Conservation (phyloP, 1,140 invertebrate genomes). For the Berghia stephanieae region DNA sequence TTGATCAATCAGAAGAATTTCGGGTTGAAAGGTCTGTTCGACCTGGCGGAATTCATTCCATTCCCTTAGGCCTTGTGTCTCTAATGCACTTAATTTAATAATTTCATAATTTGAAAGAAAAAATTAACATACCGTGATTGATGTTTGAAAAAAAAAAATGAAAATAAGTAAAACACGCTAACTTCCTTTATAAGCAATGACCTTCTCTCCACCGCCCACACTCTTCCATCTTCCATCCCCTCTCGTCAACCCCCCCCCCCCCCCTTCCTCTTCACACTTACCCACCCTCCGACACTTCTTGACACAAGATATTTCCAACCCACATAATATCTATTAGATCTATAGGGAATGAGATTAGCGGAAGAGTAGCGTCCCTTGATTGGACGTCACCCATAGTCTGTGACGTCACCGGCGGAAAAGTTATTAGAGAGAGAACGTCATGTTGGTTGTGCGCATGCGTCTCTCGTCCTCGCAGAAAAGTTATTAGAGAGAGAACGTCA, state of each 20-base stretch:
- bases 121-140: no score
- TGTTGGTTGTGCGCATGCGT: no score
- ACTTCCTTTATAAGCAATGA: background rate
- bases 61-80: background rate
- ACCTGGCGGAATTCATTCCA: background rate
- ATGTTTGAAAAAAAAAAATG: no score
- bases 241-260: background rate
- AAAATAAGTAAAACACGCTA: no score
- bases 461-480: no score
- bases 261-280: background rate
- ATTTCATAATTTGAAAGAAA: background rate
- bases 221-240: background rate
- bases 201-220: background rate
- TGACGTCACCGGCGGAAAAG: no score
- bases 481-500: no score
- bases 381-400: no score
- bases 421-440: no score
- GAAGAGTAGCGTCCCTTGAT: no score
- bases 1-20: background rate
- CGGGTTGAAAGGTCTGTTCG: slow-evolving; percentile 5
- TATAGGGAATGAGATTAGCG: no score
- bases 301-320: background rate
- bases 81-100: background rate
- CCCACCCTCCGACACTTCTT: background rate
- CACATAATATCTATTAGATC: no score